These are phyloP conservation scores for Melitaea cinxia DNA, from an alignment of 1,140 invertebrate genomes.

Conservation along the genomic window DNA sequence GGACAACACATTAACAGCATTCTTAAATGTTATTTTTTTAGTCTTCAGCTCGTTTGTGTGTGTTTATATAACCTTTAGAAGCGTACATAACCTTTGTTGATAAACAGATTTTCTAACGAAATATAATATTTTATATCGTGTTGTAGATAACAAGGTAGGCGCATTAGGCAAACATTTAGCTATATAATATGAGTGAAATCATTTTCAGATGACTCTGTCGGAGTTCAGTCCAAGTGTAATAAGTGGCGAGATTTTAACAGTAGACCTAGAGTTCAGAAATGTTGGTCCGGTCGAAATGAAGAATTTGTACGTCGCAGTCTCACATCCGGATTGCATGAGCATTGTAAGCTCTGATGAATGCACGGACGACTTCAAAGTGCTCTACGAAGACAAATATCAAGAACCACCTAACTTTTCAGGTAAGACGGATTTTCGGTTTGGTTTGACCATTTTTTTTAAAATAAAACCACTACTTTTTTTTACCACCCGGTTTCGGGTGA, in stretches of 20 bases:
- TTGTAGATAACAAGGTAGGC: no score
- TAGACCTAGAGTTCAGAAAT: slow-evolving; percentile 87
- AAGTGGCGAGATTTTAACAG: slow-evolving; percentile 87
- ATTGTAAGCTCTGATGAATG: slow-evolving; percentile 59
- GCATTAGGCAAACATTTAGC: no score
- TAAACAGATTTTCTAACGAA: no score
- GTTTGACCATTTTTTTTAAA: neutral
- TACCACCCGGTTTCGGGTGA: no score
- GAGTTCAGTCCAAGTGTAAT: slow-evolving; percentile 86
- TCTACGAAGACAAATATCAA: slow-evolving; percentile 67
- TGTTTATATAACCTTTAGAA: no score
- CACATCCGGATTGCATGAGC: slow-evolving; percentile 86
- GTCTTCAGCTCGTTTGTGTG: no score
- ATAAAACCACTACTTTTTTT: no score
- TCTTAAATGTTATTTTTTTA: no score
- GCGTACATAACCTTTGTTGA: no score
- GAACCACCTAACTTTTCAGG: slow-evolving; percentile 49
- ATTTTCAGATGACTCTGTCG: slow-evolving; percentile 83
- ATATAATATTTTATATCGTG: no score
- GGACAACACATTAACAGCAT: no score
- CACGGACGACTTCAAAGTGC: slow-evolving; percentile 60
- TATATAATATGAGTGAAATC: neutral
- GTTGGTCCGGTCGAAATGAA: slow-evolving; percentile 85
- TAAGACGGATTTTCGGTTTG: slow-evolving; percentile 32
- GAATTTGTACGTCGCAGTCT: slow-evolving; percentile 86